Conservation (phyloP, 2,888 invertebrate genomes). For the Andricus quercusramuli region DNA sequence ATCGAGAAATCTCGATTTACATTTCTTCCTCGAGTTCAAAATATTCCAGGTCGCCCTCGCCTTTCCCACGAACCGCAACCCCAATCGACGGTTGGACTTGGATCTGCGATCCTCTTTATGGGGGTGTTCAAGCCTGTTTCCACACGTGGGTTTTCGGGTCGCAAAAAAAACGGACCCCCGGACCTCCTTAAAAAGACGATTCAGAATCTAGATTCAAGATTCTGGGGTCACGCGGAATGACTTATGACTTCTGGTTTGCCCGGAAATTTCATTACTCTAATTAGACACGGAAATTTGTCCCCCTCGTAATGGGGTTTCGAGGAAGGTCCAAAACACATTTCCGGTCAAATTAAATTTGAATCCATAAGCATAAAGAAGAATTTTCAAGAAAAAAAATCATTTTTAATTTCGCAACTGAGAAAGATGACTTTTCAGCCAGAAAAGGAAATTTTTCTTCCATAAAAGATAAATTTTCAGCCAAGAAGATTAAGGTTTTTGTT, state of each 20-base stretch:
- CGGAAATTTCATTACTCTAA: slow-evolving; percentile 48
- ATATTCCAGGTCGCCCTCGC: slow-evolving; percentile 57
- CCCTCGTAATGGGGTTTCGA: slow-evolving; percentile 42
- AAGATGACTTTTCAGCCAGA: too few species aligned
- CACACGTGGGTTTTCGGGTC: slow-evolving; percentile 62
- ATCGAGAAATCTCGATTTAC: not conserved
- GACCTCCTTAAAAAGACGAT: slow-evolving; percentile 43
- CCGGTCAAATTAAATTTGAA: too few species aligned
- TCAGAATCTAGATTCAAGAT: slow-evolving; percentile 52
- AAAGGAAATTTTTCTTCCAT: too few species aligned
- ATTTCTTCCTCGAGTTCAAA: slow-evolving; percentile 49
- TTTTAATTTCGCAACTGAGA: too few species aligned
- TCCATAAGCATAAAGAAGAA: too few species aligned
- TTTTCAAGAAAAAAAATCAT: too few species aligned
- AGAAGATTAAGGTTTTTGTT: too few species aligned
- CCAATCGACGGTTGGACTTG: slow-evolving; percentile 63
- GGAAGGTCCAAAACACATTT: slow-evolving; percentile 5
- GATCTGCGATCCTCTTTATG: slow-evolving; percentile 61
- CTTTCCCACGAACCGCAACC: slow-evolving; percentile 71
- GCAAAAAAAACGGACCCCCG: slow-evolving; percentile 63
- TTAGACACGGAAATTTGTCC: slow-evolving; percentile 46
- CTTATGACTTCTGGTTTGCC: slow-evolving; percentile 52
- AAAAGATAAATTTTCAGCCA: too few species aligned
- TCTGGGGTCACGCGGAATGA: slow-evolving; percentile 58
- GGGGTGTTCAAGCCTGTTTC: slow-evolving; percentile 66